Evolutionary conservation across 2,888 invertebrate species (phyloP), one percentile per base, ranked within the genome.

Genomic region (Sphecodes monilicornis): DNA sequence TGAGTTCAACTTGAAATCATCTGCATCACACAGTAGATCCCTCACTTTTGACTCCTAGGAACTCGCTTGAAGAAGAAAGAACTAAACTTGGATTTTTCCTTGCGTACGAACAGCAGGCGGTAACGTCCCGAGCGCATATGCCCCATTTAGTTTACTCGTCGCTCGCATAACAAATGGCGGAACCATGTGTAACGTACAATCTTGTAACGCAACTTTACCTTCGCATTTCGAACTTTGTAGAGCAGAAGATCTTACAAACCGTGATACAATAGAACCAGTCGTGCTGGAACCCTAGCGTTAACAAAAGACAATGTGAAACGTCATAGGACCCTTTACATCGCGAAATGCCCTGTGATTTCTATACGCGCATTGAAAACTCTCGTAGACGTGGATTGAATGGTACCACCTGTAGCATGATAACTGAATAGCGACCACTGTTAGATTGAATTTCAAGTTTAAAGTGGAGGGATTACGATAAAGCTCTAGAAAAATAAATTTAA

Each of bases 121-220:
- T 32, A 64, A 64, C 64, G 64, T 18, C 16, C 64, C 64, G 64
- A 3, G 32, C 64, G 32, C 32, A 32, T 64, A 64, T 64, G 64
- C 26, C 64, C 29, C 64, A 32, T 64, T 71, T 43, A 71, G 46
- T 71, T 71, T 71, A 43, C 71, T 46, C 32, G 43, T 46, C 32
- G 71, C 71, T 32, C 41, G 71, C 71, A 71, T 71, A 46, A 71
- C 71, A 71, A 71, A 71, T 32, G 43, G 46, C 46, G 32, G 29
- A 43, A 22, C 46, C 41, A 46, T 22, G 71, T 71, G 71, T 71
- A 46, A 71, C 50, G 18, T 29, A 16, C 18, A 32, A 29, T 64
- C 32, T 64, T 64, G 64, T 32, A 16, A 64, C 29, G 64, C 8
- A 64, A 64, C 64, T 64, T 64, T 32, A 2, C 32, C 29, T 18